Conservation (phyloP, 2,888 invertebrate species). For the Thecophora atra region DNA sequence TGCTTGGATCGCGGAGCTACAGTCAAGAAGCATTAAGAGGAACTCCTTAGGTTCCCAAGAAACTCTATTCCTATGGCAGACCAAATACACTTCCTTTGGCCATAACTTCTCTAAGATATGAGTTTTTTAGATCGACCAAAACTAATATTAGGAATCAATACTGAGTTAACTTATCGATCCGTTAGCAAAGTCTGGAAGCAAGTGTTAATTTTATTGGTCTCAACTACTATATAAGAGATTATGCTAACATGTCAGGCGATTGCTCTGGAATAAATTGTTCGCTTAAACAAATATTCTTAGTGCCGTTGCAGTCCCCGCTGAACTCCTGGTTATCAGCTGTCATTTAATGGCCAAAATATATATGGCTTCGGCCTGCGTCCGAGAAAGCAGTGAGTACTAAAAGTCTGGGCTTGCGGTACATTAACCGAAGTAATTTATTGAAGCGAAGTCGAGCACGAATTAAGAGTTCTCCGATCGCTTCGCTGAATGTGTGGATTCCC, state of each 20-base stretch:
- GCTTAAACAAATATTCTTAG: not conserved
- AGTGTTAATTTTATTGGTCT: too few relatives aligned
- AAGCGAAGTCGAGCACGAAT: constrained; percentile 43
- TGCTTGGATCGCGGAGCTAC: constrained; percentile 1
- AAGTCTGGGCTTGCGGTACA: constrained; percentile 44
- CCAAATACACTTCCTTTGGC: not conserved
- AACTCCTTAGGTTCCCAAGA: constrained; percentile 11
- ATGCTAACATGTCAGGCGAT: constrained; percentile 23
- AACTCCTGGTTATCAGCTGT: not conserved
- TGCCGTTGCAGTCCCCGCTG: not conserved
- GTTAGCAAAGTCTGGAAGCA: too few relatives aligned
- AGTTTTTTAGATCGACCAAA: too few relatives aligned
- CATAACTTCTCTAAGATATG: not conserved
- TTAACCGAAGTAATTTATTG: constrained; percentile 45
- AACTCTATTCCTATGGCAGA: not conserved
- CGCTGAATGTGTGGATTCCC: constrained; percentile 55
- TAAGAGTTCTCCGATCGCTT: constrained; percentile 17
- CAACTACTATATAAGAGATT: too few relatives aligned
- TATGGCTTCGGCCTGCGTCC: not conserved
- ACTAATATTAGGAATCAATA: too few relatives aligned
- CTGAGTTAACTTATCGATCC: too few relatives aligned
- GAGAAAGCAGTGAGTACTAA: constrained; percentile 36
- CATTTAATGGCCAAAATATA: constrained; percentile 3
- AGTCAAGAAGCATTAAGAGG: too few relatives aligned
- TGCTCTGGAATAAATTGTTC: not conserved